Base-by-base conservation (phyloP, 2,888 invertebrate species). In the Tetramorium bicarinatum region DNA sequence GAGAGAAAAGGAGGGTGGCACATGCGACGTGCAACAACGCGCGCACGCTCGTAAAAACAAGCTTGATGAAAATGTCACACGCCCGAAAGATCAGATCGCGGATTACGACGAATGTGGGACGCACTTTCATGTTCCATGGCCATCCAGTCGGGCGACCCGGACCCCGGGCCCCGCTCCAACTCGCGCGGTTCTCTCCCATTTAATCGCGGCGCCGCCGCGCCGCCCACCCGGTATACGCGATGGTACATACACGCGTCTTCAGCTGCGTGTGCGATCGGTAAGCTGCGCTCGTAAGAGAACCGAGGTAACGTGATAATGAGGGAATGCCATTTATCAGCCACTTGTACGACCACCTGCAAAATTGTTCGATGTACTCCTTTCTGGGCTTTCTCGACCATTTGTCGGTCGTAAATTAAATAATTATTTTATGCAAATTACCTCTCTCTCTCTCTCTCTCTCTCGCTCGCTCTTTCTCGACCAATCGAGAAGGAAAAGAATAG, bases 51-150 rank as follows among this genome's bases (percentile, higher is more conserved):
- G 47, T 41, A 41, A 66, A 66, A 79, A 47, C n/a, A 8, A 34
- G 69, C 38, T 80, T n/a, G 71, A 47, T 15, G 15, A 69, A 80
- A 71, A 80, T 61, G 38, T 47, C 71, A 25, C 59, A 80, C 13
- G 47, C 8, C 54, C 71, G 59, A 80, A 71, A 80, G 71, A 80
- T 56, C 76, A 77, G 76, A 77, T 77, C 77, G 29, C 54, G 66
- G 44, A 67, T 77, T 77, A 25, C 66, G 64, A 21, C 34, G 47
- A 80, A 80, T 80, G 59, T 80, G 47, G 79, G 71, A 80, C 79
- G 25, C 59, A 56, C 61, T 85, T 77, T 64, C 59, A 52, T 44
- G 67, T 62, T 83, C 81, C 74, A 85, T 64, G 87, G 80, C 49
- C 77, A 62, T 21, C n/a, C 61, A n/a, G 64, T 61, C 62, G 69